These are phyloP conservation scores for Elanus axillaris DNA, from an alignment of 2,113 vertebrate genomes.

Conservation along the genomic window DNA sequence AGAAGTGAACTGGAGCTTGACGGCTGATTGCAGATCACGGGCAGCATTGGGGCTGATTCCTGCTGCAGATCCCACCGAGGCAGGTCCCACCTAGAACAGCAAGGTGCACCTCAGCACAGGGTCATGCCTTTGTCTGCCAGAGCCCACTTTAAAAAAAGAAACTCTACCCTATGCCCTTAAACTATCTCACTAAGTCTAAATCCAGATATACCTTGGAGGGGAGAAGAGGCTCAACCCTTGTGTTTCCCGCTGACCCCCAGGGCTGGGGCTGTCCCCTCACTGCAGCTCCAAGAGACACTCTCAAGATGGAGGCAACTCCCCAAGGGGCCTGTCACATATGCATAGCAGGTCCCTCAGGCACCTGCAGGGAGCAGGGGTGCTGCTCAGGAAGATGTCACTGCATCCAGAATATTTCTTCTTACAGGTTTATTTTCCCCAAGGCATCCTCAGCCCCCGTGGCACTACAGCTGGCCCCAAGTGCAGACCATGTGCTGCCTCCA, in stretches of 20 bases:
- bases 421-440: not conserved
- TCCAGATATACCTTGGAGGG: not conserved
- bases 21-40: not conserved
- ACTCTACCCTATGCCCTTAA: not conserved
- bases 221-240: not conserved
- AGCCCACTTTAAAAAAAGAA: not conserved
- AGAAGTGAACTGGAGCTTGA: rapidly evolving
- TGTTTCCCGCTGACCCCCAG: not conserved
- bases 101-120: not conserved
- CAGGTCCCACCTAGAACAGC: not conserved
- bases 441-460: rapidly evolving
- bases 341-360: too few relatives aligned
- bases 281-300: not conserved
- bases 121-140: not conserved
- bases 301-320: too few relatives aligned
- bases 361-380: not conserved
- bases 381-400: not conserved
- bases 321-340: too few relatives aligned
- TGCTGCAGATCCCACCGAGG: rapidly evolving
- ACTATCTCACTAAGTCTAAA: not conserved
- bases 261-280: not conserved
- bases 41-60: rapidly evolving
- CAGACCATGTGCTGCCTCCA: rapidly evolving
- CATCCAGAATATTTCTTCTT: not conserved
- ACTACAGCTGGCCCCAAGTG: rapidly evolving